Evolutionary conservation across 2,888 invertebrate species (phyloP).

Genomic region (Steinernema scapterisci): DNA sequence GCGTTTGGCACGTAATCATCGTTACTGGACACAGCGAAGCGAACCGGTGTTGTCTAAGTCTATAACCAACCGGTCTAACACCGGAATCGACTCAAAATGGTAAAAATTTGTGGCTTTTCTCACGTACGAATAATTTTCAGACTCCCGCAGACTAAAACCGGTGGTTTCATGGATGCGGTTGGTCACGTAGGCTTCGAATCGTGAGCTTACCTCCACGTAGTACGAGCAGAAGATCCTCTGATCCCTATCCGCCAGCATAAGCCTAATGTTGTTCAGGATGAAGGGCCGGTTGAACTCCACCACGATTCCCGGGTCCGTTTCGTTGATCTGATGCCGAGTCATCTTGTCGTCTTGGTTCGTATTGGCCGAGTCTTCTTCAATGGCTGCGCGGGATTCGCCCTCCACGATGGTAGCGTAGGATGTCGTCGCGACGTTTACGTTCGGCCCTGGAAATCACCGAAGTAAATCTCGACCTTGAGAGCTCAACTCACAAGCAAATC

Average conservation of each 20-base stretch:
- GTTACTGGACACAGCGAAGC: too few relatives aligned
- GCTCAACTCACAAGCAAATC: too few relatives aligned
- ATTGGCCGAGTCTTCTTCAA: slow-evolving; percentile 1
- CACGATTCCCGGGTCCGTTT: slow-evolving; percentile 69
- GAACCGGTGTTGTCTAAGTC: too few relatives aligned
- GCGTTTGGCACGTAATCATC: too few relatives aligned
- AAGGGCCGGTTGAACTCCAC: slow-evolving; percentile 71
- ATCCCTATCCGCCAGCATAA: slow-evolving; percentile 93
- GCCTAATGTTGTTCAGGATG: slow-evolving; percentile 88
- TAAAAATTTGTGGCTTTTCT: too few relatives aligned
- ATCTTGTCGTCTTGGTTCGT: slow-evolving; percentile 83
- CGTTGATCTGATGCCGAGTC: slow-evolving; percentile 83
- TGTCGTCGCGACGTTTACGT: slow-evolving; percentile 87
- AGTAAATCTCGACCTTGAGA: slow-evolving; percentile 27
- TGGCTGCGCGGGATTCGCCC: slow-evolving; percentile 67
- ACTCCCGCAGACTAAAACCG: too few relatives aligned
- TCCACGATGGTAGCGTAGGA: slow-evolving; percentile 83
- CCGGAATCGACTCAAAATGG: too few relatives aligned
- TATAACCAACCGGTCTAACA: too few relatives aligned
- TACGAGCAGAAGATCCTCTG: slow-evolving; percentile 82
- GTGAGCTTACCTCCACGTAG: slow-evolving; percentile 79
- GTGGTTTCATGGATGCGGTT: neutral
- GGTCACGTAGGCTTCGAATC: neutral
- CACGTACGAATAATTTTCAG: too few relatives aligned
- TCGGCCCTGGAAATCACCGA: slow-evolving; percentile 74